Evolutionary conservation across 2,113 vertebrate genomes (phyloP), one percentile per base, ranked within the genome.

Genomic region (Sminthopsis crassicaudata): DNA sequence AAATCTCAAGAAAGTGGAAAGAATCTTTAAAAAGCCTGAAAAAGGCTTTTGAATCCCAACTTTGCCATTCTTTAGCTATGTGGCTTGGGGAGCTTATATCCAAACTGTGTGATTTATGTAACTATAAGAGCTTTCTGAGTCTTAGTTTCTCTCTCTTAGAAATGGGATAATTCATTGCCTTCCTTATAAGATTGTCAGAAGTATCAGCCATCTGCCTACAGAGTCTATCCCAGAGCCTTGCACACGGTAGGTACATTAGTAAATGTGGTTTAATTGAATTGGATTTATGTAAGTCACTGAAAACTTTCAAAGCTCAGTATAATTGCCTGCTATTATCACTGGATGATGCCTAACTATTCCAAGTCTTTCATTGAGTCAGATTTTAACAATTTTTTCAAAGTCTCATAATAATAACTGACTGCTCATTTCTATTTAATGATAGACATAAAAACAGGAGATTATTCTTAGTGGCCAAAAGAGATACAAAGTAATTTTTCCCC

Each of bases 311-410:
- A 36, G 60, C 60, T n/a, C 11, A 36, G 14, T n/a, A n/a, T 76
- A n/a, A 76, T 1, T n/a, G 36, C 19, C n/a, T n/a, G 36, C 12
- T 76, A 19, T n/a, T 36, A 36, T 67, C 30, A 36, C 12, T 67
- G 30, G 30, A 67, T 67, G 27, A 67, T 92, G 46, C 95, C 92
- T 60, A 93, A 42, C 92, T 95, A 93, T 96, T 96, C 96, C 89
- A 95, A 36, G 91, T 95, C 55, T 96, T 95, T 94, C 95, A 93
- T 96, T 94, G 55, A 96, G 94, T 96, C 93, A 96, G 48, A 94
- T 96, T 98, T 96, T 96, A 96, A 96, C 94, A 96, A 95, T 96
- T 53, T 96, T 97, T 95, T 95, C 90, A 95, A 96, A 96, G 14
- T 11, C 36, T 76, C 30, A 76, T 96, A 96, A 96, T 96, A 90